These are phyloP conservation scores for Quadriops clusia DNA, from an alignment of 2,888 invertebrate genomes.

Conservation along the genomic window DNA sequence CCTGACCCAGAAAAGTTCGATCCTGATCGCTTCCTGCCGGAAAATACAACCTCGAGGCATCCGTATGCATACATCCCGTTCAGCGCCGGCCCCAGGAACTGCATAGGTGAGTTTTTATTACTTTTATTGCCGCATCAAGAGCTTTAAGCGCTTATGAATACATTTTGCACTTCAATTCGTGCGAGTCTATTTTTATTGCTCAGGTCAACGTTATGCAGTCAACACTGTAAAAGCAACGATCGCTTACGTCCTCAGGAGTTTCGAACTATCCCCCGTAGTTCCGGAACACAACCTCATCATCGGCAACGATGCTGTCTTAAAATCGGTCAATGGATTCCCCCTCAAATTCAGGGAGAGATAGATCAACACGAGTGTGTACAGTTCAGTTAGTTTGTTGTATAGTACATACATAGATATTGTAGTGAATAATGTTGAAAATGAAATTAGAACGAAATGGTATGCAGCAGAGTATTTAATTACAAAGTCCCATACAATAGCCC, in stretches of 20 bases:
- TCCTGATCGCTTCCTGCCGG: conserved; percentile 12
- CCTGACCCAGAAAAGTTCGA: conserved; percentile 12
- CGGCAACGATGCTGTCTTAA: conserved; percentile 14
- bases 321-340: conserved; percentile 17
- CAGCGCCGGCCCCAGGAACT: conserved; percentile 13
- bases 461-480: too few relatives aligned
- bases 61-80: conserved; percentile 13
- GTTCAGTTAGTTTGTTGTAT: too few relatives aligned
- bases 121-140: too few relatives aligned
- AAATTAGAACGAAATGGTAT: too few relatives aligned
- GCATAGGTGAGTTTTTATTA: conserved; percentile 9
- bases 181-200: too few relatives aligned
- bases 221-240: conserved; percentile 15
- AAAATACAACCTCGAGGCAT: conserved; percentile 9
- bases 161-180: too few relatives aligned
- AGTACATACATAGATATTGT: too few relatives aligned
- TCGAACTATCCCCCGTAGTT: conserved; percentile 14
- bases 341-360: too few relatives aligned
- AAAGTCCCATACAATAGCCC: too few relatives aligned
- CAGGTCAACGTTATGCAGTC: conserved; percentile 18
- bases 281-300: conserved; percentile 15
- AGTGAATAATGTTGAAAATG: too few relatives aligned
- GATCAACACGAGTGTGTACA: too few relatives aligned
- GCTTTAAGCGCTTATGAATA: too few relatives aligned
- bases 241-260: conserved; percentile 15